Percentiles rank a stretch among this genome's conserved stretches.
Conservation (phyloP, 30 jellyfish, hydroid and myxozoan species). For the Rhopilema esculentum region DNA sequence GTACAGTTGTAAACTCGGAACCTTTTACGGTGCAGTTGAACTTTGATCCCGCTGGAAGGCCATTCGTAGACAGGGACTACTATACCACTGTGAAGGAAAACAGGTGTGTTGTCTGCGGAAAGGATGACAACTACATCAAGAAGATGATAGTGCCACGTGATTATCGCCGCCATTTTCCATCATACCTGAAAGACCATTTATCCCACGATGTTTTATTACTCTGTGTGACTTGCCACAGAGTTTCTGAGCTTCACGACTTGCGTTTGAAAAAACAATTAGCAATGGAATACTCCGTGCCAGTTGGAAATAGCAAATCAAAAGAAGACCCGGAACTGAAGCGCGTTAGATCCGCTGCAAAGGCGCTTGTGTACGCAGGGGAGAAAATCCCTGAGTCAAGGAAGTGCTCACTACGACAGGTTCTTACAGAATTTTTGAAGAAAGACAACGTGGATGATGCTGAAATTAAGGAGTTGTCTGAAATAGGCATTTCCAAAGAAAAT, state of each 20-base stretch:
- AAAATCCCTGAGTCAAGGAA: constrained; percentile 78
- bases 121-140: constrained; percentile 75
- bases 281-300: constrained; percentile 71
- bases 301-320: constrained; percentile 55
- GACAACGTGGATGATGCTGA: constrained; percentile 31
- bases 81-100: constrained; percentile 93
- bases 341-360: constrained; percentile 96
- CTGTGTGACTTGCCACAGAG: constrained; percentile 79
- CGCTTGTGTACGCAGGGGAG: constrained; percentile 59
- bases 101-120: constrained; percentile 92
- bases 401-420: constrained; percentile 23
- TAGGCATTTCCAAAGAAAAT: constrained; percentile 56
- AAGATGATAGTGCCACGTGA: constrained; percentile 96
- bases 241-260: constrained; percentile 80
- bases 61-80: constrained; percentile 80
- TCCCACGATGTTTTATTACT: constrained; percentile 90
- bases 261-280: constrained; percentile 81
- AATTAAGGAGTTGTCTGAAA: constrained; percentile 51
- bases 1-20: constrained; percentile 62
- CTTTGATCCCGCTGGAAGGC: constrained; percentile 88
- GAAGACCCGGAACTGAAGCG: constrained; percentile 64
- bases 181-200: constrained; percentile 78
- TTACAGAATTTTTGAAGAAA: constrained; percentile 38
- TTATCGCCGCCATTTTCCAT: constrained; percentile 90
- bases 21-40: constrained; percentile 88